phyloP scores from a whole-genome alignment of 2,113 vertebrate species.

The Syrrhaptes paradoxus region DNA sequence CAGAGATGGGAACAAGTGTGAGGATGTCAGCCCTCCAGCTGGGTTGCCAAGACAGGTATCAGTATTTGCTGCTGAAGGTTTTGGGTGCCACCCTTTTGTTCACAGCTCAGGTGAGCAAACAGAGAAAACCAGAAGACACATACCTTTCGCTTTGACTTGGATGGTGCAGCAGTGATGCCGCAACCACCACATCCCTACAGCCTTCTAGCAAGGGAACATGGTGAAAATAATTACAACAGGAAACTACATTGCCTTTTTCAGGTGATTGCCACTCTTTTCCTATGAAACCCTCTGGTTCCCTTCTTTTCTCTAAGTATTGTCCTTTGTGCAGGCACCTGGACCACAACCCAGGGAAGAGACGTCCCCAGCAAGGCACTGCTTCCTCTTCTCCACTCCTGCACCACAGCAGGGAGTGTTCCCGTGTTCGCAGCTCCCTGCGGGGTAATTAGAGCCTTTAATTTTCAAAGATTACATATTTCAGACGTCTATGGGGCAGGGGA shows the following conservation, averaged over 20 bases:
- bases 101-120: background rate
- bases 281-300: background rate
- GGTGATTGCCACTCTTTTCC: background rate
- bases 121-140: background rate
- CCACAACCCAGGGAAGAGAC: background rate
- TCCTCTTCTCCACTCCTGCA: background rate
- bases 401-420: accelerated
- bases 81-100: background rate
- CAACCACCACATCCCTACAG: accelerated
- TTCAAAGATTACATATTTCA: background rate
- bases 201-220: accelerated
- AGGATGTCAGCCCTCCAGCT: background rate
- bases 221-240: background rate
- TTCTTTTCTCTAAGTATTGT: background rate
- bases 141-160: background rate
- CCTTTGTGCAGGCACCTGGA: background rate
- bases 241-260: background rate
- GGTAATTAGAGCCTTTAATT: background rate
- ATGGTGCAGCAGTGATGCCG: background rate
- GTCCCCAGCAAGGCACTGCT: accelerated
- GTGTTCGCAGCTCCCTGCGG: accelerated
- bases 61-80: background rate
- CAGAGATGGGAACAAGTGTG: background rate
- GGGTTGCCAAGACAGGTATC: background rate
- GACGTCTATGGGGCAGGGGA: background rate